phyloP scores from a whole-genome alignment of 2,888 invertebrate genomes.

The Patella pellucida region DNA sequence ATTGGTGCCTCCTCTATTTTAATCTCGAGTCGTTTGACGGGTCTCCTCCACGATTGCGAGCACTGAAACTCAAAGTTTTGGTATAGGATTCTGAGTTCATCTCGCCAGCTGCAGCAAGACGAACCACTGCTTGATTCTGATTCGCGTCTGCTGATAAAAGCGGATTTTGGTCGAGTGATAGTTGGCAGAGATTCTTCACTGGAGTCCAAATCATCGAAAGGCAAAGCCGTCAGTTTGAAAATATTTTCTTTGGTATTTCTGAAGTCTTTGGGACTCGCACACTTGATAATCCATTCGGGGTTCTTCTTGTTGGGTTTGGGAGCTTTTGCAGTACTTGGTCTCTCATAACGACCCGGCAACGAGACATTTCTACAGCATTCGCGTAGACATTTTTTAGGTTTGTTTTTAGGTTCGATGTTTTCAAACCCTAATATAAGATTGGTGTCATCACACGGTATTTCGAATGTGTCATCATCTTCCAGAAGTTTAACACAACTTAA shows the following conservation, averaged over 20 bases:
- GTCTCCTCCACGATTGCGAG: slow-evolving; percentile 52
- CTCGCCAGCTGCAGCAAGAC: slow-evolving; percentile 44
- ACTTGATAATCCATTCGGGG: slow-evolving; percentile 46
- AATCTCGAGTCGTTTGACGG: slow-evolving; percentile 32
- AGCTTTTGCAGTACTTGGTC: slow-evolving; percentile 18
- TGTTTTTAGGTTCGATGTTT: neutral
- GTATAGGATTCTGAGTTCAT: slow-evolving; percentile 52
- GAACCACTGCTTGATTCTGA: neutral
- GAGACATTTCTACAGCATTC: neutral
- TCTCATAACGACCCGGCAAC: slow-evolving; percentile 5
- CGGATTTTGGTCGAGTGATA: slow-evolving; percentile 9
- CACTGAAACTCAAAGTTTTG: slow-evolving; percentile 59
- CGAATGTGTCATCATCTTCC: slow-evolving; percentile 16
- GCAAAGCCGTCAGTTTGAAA: slow-evolving; percentile 37
- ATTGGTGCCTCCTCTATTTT: slow-evolving; percentile 39
- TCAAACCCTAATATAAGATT: slow-evolving; percentile 17
- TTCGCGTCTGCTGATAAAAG: neutral
- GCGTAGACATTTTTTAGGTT: neutral
- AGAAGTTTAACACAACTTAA: slow-evolving; percentile 41
- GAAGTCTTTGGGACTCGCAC: slow-evolving; percentile 53
- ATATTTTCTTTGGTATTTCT: slow-evolving; percentile 62
- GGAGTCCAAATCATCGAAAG: slow-evolving; percentile 17
- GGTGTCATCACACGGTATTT: slow-evolving; percentile 24
- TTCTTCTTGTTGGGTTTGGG: slow-evolving; percentile 46
- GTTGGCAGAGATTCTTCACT: slow-evolving; percentile 1